These are phyloP conservation scores for Calidris pygmaea DNA, from an alignment of 2,113 vertebrate species.

Conservation along the genomic window DNA sequence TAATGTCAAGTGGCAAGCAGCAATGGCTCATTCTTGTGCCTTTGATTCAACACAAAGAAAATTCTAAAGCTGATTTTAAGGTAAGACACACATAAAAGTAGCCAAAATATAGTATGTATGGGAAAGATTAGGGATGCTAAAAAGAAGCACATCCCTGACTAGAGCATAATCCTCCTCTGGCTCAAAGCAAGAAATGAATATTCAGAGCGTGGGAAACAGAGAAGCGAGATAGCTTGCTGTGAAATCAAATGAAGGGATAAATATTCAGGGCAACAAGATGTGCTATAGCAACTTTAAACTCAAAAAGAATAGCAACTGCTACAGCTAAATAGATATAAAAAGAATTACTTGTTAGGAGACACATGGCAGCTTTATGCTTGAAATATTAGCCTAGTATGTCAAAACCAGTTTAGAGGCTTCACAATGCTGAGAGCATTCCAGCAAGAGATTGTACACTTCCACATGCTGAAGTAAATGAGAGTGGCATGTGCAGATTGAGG, in stretches of 20 bases:
- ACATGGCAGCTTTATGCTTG: neutral
- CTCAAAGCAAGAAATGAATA: slow-evolving; percentile 55
- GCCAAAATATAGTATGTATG: neutral
- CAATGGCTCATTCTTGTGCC: neutral
- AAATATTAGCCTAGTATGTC: neutral
- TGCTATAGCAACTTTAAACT: neutral
- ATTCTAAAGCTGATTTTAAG: slow-evolving; percentile 17
- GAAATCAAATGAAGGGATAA: slow-evolving; percentile 48
- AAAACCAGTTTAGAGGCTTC: neutral
- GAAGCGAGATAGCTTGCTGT: slow-evolving; percentile 20
- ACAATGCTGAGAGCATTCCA: neutral
- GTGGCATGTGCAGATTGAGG: neutral
- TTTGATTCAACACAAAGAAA: neutral
- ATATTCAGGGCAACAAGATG: slow-evolving; percentile 49
- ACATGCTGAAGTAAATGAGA: neutral
- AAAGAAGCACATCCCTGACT: neutral
- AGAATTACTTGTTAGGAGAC: neutral
- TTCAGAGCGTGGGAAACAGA: slow-evolving; percentile 15
- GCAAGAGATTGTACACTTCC: neutral
- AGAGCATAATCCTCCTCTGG: slow-evolving; percentile 21
- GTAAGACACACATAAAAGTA: neutral
- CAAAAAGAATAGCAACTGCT: slow-evolving; percentile 14
- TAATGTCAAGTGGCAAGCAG: neutral
- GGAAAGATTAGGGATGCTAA: neutral
- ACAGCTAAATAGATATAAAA: slow-evolving; percentile 25